Base-by-base conservation (phyloP, 2,888 invertebrate species). In the Drosophila atripex region DNA sequence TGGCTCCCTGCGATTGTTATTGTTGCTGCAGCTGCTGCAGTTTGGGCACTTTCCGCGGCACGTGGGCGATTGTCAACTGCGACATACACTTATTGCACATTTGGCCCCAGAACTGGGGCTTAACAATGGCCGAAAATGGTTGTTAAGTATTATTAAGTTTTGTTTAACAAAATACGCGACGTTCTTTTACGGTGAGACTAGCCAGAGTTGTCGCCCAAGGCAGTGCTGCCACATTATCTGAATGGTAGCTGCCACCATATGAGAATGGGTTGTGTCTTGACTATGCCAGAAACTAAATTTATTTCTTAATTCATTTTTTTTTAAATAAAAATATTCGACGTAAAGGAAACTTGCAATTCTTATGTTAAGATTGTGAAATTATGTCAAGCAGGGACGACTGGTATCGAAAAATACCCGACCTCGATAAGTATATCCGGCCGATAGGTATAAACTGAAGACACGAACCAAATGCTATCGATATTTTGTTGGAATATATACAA, bases 1-100 rank as follows among this genome's bases (percentile, higher is more conserved):
- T 59, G 35, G 53, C 71, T 51, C 45, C 43, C 38, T 23, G 70
- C 51, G 51, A 73, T 79, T 84, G 79, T 84, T 80, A 73, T 80
- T 83, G 75, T 83, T 71, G 69, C 55, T 71, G 60, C 66, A 71
- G 45, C 73, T 58, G 58, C 55, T 76, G 54, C 66, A 76, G 55
- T 70, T 73, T 59, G 50, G 49, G 71, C 35, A 54, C 63, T 54
- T 54, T 16, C 32, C 43, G 38, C 57, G 55, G 63, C 61, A 72
- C 70, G 46, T 50, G 39, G 45, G 61, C 68, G 65, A 53, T 23
- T 21, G 69, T 64, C 68, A 73, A 57, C 65, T 41, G 65, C 25
- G 16, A 39, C 5, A 60, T 12, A 16, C 73, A 71, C 73, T 75
- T 69, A 69, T 78, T 65, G 60, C 69, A 72, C 79, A 68, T 73